Base-by-base conservation (phyloP, 1,140 invertebrate species). In the Lithobius niger region DNA sequence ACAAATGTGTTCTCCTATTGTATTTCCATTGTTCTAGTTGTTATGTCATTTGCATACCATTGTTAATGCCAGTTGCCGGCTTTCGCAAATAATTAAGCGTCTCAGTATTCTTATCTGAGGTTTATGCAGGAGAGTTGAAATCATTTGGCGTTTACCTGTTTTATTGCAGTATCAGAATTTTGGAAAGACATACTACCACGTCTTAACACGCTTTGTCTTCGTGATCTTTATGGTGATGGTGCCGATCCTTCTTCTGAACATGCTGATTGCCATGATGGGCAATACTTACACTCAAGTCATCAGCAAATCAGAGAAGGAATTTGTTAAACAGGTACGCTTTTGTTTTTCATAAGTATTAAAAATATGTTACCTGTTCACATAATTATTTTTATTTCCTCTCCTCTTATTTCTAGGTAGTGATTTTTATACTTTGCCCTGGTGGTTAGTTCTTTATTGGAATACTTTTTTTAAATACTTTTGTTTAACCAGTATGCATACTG, bases 251-350 rank as follows among this genome's bases (percentile, higher is more conserved):
- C 73, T 98, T 60, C 77, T 97, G 2, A 98, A 98, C 79, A 77
- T 98, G 90, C 78, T 98, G 64, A 97, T 97, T 61, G 94, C 95
- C 56, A 97, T 97, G 93, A 97, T 98, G 92, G 92, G 90, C 54
- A 97, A 97, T 69, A 97, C 93, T 0, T 98, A 97, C 66, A 92
- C 94, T 2, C 87, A 96, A 61, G 90, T 99, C 48, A 98, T 97
- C 57, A 87, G 93, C 67, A 90, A 95, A 67, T 97, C 93, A 45
- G 94, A 98, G 70, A 97, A 97, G 69, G 94, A 98, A 70, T 98
- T 90, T 86, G 84, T 96, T 67, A 96, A 97, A 73, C 94, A 95
- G 79, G 89, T 92, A 67, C 16, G 43, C 22, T 36, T 10, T 10
- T 36, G 10, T 36, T 36, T n/a, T 36, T 10, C n/a, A 10, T 10